Base-by-base conservation (phyloP, 2,888 invertebrate genomes). In the Rosalia funebris region DNA sequence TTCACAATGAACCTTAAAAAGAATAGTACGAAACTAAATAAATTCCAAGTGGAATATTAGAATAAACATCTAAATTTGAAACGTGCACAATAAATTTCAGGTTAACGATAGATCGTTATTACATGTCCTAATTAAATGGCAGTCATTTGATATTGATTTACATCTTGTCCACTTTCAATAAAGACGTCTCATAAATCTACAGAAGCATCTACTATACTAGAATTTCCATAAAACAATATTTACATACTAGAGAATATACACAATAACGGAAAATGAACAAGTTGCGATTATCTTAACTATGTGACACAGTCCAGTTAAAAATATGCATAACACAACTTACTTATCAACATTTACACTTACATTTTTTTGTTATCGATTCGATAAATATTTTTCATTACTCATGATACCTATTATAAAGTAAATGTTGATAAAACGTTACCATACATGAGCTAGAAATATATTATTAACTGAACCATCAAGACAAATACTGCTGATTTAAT, bases 21-120 rank as follows among this genome's bases (percentile, higher is more conserved):
- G 20, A 25, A 50, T 50, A 50, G 19, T 34, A 57, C 14, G 11
- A 55, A 63, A 58, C 57, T 52, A 57, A 60, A 57, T 53, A 61
- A 34, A 56, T 59, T 56, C 46, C 46, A 57, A 53, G 19, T 41
- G 44, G 53, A 60, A 60, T 14, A 58, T 46, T 52, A 61, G 45
- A 58, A 39, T 62, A 57, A 55, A 56, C 54, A 57, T 46, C 54
- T 65, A 60, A 50, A 57, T 42, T 60, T 42, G 58, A 53, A 64
- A 64, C 55, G 56, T 59, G 64, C 58, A 56, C 54, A 58, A 45
- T 52, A 20, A 56, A 57, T 60, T 61, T 58, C 31, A 62, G 65
- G 62, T 65, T 65, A 65, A 65, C 65, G 65, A 65, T 65, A 65
- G 65, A 65, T 57, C 44, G 55, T 62, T 62, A 48, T 42, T 52